Base-by-base conservation (phyloP, 2,888 invertebrate species). In the Scrobipalpa atriplicella region DNA sequence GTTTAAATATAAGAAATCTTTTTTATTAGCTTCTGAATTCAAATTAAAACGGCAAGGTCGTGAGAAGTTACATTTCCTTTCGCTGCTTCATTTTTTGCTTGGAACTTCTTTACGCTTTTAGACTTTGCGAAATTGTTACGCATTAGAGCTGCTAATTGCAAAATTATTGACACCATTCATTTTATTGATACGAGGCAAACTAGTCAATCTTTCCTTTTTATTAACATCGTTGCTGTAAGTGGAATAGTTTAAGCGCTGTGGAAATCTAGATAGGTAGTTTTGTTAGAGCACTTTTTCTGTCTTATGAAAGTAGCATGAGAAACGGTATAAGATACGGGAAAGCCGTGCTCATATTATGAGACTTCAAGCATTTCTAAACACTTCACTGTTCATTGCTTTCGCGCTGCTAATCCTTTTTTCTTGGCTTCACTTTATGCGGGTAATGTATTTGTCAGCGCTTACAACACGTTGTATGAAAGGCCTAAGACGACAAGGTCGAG, bases 401-500 rank as follows among this genome's bases (percentile, higher is more conserved):
- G 0, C 56, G 18, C 56, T 1, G 6, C 5, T 36, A 29, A 11
- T 56, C 11, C 11, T 11, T 56, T 19, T 21, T 11, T n/a, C n/a
- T n/a, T 29, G 19, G 29, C 10, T 56, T 56, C 7, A 11, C 11
- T 56, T 18, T 29, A 29, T 18, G 19, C 36, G 21, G 11, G 56
- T 19, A 56, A 36, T 56, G 56, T 18, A 54, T 54, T 29, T 1
- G 19, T 19, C 29, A 56, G 13, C 13, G 11, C 21, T 16, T 72
- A 67, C 70, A 60, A 61, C 66, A 67, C 61, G 62, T 68, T 68
- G 70, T 52, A 38, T 47, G 41, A 80, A 80, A 81, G 19, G 38
- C 19, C 29, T 56, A 56, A 56, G 64, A 11, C 75, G 74, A 74
- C 87, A 86, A 89, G 89, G 89, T 82, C 84, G 82, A 73, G 75